Conservation (phyloP, 2,113 vertebrate species). For the Nansenia antarctica region DNA sequence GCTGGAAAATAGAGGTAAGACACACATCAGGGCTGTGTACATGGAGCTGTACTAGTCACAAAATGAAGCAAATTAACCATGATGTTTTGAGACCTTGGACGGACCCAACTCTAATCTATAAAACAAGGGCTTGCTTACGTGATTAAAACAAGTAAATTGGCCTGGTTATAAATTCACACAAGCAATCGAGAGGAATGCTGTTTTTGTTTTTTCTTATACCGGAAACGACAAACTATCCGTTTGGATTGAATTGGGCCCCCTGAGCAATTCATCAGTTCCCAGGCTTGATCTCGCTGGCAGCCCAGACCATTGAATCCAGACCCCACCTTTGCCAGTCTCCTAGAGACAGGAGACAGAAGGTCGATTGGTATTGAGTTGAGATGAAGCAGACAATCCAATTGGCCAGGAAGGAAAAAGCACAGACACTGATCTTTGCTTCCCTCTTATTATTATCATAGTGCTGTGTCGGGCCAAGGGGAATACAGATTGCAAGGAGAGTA, state of each 20-base stretch:
- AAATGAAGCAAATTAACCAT: too few relatives aligned
- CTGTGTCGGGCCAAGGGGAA: slow-evolving; percentile 14
- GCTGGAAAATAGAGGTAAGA: too few relatives aligned
- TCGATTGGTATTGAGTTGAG: slow-evolving; percentile 46
- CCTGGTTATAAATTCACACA: too few relatives aligned
- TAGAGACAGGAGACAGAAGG: slow-evolving; percentile 36
- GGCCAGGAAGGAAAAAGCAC: slow-evolving; percentile 29
- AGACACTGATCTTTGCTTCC: slow-evolving; percentile 30
- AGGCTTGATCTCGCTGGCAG: slow-evolving; percentile 10
- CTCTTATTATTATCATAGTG: slow-evolving; percentile 36
- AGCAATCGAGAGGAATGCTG: not conserved
- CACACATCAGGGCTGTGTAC: too few relatives aligned
- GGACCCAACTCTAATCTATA: too few relatives aligned
- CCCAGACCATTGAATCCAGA: slow-evolving; percentile 27
- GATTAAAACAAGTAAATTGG: too few relatives aligned
- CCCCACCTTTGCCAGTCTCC: slow-evolving; percentile 32
- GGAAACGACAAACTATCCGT: not conserved
- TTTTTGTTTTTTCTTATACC: too few relatives aligned
- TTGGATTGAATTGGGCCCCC: not conserved
- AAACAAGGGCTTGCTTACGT: too few relatives aligned
- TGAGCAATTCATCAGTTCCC: slow-evolving; percentile 36
- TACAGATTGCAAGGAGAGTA: slow-evolving; percentile 14
- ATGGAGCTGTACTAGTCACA: too few relatives aligned
- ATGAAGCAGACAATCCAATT: slow-evolving; percentile 47
- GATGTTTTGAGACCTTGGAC: too few relatives aligned